A percentile compares a stretch with the other conserved stretches of the same genome.
These are phyloP conservation scores for Drosophila atroscutellata DNA, from an alignment of 2,888 invertebrate genomes.

Conservation along the genomic window DNA sequence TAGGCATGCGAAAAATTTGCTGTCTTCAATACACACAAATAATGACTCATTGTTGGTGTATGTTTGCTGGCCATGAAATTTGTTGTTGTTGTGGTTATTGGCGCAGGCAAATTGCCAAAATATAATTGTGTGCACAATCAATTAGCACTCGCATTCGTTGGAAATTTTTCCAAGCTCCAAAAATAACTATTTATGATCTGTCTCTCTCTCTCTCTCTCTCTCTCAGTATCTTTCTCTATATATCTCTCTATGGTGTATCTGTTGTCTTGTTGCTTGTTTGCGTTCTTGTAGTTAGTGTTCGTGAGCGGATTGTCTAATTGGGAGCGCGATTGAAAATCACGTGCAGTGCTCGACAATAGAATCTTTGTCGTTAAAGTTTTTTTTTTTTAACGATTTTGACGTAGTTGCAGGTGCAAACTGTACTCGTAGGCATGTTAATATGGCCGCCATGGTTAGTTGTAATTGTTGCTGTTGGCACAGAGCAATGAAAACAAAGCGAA, in stretches of 20 bases:
- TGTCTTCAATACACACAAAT: constrained; percentile 33
- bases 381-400: constrained; percentile 63
- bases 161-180: constrained; percentile 48
- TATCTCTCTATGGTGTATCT: neutral
- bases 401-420: constrained; percentile 76
- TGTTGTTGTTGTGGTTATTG: constrained; percentile 19
- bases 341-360: constrained; percentile 74
- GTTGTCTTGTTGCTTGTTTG: constrained; percentile 44
- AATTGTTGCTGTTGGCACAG: constrained; percentile 50
- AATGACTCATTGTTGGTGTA: constrained; percentile 41
- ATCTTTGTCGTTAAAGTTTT: constrained; percentile 69
- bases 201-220: neutral
- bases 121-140: constrained; percentile 62
- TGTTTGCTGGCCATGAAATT: constrained; percentile 45
- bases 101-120: constrained; percentile 58
- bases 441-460: constrained; percentile 71
- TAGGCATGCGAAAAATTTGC: constrained; percentile 70
- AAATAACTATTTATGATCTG: neutral
- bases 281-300: constrained; percentile 68
- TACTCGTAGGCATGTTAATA: constrained; percentile 72
- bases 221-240: neutral
- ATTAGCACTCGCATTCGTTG: constrained; percentile 60
- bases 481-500: constrained; percentile 78
- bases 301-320: constrained; percentile 76
- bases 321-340: constrained; percentile 69